Evolutionary conservation across 2,888 invertebrate species (phyloP), one percentile per base, ranked within the genome.

Genomic region (Camponotus fellah): DNA sequence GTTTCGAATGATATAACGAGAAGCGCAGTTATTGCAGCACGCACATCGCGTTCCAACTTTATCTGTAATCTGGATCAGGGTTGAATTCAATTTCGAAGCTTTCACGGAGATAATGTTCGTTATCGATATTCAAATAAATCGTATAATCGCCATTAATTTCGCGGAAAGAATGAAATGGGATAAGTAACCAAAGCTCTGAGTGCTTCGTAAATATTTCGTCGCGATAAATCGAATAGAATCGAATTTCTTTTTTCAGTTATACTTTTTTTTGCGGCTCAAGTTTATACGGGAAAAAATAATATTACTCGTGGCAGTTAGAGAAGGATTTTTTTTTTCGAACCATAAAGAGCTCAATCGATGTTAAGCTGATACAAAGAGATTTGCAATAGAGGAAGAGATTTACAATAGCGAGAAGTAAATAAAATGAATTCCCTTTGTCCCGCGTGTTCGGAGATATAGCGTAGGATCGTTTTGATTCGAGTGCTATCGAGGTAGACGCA

Each of bases 371-470:
- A 34, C 40, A 43, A 32, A 66, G 14, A 17, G 12, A 40, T 6
- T 26, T 12, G 40, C 3, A 14, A 21, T 37, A 34, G 14, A 49
- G 9, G n/a, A 21, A 64, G 21, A 26, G 53, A 3, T n/a, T 62
- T 65, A 10, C 37, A 62, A 46, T 75, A 65, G 26, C 6, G 43
- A 43, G n/a, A 71, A 58, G 32, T 58, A 79, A 79, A 72, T 79
- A 43, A 72, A 56, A 14, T 58, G 56, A 32, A 69, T 77, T 43
- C 12, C 17, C 43, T 68, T 79, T 79, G 56, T 58, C 43, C 14
- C 43, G 12, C 66, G 21, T 56, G 3, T 10, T 68, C n/a, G 10
- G n/a, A 32, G 26, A 66, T 53, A 40, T n/a, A 40, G 40, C 21
- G 21, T n/a, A 26, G 17, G 8, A n/a, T 26, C 32, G 49, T 77